phyloP scores from a whole-genome alignment of 2,888 invertebrate genomes.

The Erebia ligea region DNA sequence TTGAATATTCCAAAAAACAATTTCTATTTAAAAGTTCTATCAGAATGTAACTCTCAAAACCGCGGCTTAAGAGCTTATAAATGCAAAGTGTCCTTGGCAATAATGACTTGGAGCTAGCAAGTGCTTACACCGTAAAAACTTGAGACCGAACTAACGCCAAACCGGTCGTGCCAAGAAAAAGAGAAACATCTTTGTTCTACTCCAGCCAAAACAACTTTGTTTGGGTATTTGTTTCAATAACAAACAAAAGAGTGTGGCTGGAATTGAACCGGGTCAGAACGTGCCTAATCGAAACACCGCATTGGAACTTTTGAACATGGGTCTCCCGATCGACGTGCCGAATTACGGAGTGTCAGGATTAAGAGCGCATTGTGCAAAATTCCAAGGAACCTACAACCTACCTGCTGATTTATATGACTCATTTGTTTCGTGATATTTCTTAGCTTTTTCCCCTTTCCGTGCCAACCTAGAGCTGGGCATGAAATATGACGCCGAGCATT shows the following conservation, averaged over 20 bases:
- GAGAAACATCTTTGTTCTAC: constrained; percentile 73
- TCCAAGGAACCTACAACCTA: constrained; percentile 52
- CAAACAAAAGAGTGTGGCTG: constrained; percentile 47
- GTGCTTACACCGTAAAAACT: constrained; percentile 66
- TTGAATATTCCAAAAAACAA: neutral
- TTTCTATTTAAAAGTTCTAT: neutral
- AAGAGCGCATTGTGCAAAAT: constrained; percentile 66
- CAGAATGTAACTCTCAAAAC: constrained; percentile 36
- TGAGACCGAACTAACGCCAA: constrained; percentile 59
- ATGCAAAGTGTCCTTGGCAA: constrained; percentile 56
- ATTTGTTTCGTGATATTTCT: constrained; percentile 43
- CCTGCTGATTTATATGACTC: constrained; percentile 45
- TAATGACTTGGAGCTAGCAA: constrained; percentile 56
- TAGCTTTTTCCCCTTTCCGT: constrained; percentile 35
- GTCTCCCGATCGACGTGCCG: constrained; percentile 62
- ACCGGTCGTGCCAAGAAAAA: constrained; percentile 53
- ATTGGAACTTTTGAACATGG: constrained; percentile 52
- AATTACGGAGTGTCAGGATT: constrained; percentile 64
- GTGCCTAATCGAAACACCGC: constrained; percentile 67
- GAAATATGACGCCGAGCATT: constrained; percentile 38
- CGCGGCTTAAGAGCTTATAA: constrained; percentile 51
- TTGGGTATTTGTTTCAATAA: constrained; percentile 75
- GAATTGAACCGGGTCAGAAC: constrained; percentile 52
- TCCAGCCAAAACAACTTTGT: constrained; percentile 77
- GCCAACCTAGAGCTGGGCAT: constrained; percentile 34